A percentile compares a stretch with the other conserved stretches of the same genome.
phyloP scores from a whole-genome alignment of 2,888 invertebrate species.

The Drosophila lutescens region DNA sequence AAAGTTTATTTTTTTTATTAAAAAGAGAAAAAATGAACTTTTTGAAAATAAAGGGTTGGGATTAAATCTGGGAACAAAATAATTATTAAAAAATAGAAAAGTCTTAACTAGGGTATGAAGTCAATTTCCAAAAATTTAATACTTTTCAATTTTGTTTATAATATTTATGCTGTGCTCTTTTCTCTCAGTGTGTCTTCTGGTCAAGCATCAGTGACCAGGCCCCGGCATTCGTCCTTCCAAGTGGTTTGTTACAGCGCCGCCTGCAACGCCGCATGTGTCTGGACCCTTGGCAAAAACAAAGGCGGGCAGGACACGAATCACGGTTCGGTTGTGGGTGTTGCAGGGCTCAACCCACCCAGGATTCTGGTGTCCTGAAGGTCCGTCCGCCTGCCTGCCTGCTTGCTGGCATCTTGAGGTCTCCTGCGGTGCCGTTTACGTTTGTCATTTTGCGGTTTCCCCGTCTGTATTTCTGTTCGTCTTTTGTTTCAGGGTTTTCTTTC shows the following conservation, averaged over 20 bases:
- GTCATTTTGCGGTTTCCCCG: slow-evolving; percentile 67
- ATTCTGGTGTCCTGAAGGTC: slow-evolving; percentile 33
- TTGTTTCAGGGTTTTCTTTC: slow-evolving; percentile 37
- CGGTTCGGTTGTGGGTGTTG: slow-evolving; percentile 65
- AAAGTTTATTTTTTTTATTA: too few species aligned
- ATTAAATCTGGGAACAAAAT: too few species aligned
- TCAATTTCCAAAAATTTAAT: background rate
- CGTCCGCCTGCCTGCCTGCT: slow-evolving; percentile 18
- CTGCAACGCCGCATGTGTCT: slow-evolving; percentile 74
- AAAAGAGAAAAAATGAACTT: too few species aligned
- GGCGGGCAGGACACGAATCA: slow-evolving; percentile 45
- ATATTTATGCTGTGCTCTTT: background rate
- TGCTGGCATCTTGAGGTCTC: slow-evolving; percentile 18
- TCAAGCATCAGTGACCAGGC: slow-evolving; percentile 62
- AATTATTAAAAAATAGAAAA: too few species aligned
- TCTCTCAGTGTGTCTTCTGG: slow-evolving; percentile 28
- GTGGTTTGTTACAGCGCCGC: slow-evolving; percentile 57
- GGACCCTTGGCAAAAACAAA: slow-evolving; percentile 29
- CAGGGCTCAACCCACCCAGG: slow-evolving; percentile 63
- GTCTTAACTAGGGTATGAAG: too few species aligned
- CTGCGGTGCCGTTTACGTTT: slow-evolving; percentile 69
- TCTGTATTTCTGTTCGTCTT: slow-evolving; percentile 29
- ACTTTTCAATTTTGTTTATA: background rate
- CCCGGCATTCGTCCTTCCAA: slow-evolving; percentile 53
- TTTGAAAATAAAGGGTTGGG: too few species aligned